phyloP scores from a whole-genome alignment of 2,113 vertebrate species.

The Glareola pratincola region DNA sequence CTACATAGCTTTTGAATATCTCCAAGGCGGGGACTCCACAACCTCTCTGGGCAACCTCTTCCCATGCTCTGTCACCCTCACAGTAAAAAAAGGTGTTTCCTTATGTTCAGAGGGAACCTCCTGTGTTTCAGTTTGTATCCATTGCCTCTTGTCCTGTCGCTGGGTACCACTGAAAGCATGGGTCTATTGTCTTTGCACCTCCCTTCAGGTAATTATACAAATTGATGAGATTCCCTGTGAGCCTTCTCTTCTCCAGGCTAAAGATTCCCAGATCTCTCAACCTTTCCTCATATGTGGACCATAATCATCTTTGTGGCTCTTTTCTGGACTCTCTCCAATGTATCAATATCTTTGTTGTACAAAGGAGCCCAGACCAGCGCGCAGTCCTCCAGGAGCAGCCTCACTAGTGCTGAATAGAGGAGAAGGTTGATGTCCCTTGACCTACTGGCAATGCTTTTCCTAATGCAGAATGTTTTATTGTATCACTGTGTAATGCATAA shows the following conservation, averaged over 20 bases:
- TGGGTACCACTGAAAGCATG: background rate
- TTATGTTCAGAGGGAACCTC: background rate
- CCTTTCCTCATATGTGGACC: background rate
- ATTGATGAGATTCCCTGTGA: background rate
- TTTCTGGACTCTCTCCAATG: background rate
- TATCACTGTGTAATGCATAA: background rate
- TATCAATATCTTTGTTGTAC: background rate
- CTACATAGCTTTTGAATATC: background rate
- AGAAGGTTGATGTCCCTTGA: background rate
- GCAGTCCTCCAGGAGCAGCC: background rate
- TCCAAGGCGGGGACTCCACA: background rate
- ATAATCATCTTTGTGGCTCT: background rate
- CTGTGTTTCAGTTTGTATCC: background rate
- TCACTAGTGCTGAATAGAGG: background rate
- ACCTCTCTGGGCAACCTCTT: background rate
- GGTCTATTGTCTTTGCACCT: background rate
- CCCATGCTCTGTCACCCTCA: background rate
- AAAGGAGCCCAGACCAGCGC: background rate
- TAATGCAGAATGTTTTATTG: background rate
- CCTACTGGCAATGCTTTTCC: background rate
- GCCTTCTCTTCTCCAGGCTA: background rate
- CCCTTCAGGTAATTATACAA: background rate
- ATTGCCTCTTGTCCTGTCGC: background rate
- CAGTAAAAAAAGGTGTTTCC: background rate
- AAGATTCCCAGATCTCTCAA: background rate